Evolutionary conservation across 2,113 vertebrate genomes (phyloP).

Genomic region (Crypturellus undulatus): DNA sequence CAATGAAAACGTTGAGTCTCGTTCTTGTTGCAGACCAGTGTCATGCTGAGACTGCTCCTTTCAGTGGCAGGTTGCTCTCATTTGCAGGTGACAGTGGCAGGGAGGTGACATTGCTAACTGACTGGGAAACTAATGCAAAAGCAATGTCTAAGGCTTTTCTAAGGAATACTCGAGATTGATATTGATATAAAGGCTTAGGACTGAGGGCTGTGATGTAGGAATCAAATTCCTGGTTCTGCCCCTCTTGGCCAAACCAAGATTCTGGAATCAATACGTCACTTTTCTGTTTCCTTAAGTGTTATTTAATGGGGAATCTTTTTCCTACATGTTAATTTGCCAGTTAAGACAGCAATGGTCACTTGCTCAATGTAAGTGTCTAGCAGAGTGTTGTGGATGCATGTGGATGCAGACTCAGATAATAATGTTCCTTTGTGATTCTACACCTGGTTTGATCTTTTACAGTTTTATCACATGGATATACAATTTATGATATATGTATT

Average conservation of each 20-base stretch:
- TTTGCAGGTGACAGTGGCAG: background rate
- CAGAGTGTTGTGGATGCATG: rapidly evolving
- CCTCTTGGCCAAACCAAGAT: background rate
- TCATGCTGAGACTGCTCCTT: rapidly evolving
- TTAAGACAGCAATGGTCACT: rapidly evolving
- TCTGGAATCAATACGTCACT: background rate
- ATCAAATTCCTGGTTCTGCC: background rate
- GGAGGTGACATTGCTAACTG: background rate
- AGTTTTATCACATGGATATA: rapidly evolving
- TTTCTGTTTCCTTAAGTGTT: rapidly evolving
- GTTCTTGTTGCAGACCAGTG: rapidly evolving
- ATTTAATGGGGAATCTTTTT: background rate
- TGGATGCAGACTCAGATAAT: no score
- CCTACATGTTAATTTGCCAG: background rate
- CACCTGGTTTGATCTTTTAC: background rate
- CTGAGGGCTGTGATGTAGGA: background rate
- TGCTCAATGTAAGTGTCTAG: rapidly evolving
- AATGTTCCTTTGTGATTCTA: rapidly evolving
- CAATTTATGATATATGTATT: background rate
- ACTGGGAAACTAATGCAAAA: background rate
- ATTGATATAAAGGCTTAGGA: background rate
- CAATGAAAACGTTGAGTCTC: background rate
- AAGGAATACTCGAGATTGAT: background rate
- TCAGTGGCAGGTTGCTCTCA: background rate
- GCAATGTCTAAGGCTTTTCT: background rate